Percentiles rank a stretch among this genome's conserved stretches.
Conservation (phyloP, 2,888 invertebrate species). For the Heliconius erato region DNA sequence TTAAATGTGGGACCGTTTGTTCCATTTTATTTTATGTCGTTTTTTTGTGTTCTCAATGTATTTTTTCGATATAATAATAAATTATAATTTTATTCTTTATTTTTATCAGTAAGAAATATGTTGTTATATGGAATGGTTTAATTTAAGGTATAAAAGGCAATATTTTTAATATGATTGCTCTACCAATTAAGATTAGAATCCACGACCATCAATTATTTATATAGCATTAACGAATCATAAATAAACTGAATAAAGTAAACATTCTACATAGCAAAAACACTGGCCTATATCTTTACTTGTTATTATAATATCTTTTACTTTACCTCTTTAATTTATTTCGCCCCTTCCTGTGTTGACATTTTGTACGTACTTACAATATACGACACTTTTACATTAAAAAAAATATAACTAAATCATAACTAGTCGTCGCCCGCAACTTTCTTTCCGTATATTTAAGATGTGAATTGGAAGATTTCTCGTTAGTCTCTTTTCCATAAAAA, state of each 20-base stretch:
- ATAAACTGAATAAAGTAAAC: neutral
- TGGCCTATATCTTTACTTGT: slow-evolving; percentile 19
- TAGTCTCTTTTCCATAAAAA: too few relatives aligned
- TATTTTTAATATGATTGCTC: neutral
- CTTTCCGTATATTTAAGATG: neutral
- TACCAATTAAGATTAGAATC: neutral
- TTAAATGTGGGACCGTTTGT: neutral
- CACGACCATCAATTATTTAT: neutral
- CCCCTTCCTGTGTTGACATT: slow-evolving; percentile 18
- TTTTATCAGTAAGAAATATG: neutral
- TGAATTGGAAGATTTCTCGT: neutral
- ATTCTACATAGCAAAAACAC: slow-evolving; percentile 5
- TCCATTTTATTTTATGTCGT: neutral
- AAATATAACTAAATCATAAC: neutral
- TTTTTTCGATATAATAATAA: too few relatives aligned
- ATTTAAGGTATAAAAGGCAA: neutral
- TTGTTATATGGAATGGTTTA: neutral
- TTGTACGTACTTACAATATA: slow-evolving; percentile 6
- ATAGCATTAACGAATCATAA: neutral
- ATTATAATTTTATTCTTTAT: neutral
- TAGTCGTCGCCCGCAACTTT: neutral
- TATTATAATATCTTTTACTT: slow-evolving; percentile 26
- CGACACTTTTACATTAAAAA: neutral
- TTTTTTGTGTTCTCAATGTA: neutral
- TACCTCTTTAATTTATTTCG: slow-evolving; percentile 35